These are phyloP conservation scores for Ceratina australensis DNA, from an alignment of 1,140 invertebrate species.

Conservation along the genomic window DNA sequence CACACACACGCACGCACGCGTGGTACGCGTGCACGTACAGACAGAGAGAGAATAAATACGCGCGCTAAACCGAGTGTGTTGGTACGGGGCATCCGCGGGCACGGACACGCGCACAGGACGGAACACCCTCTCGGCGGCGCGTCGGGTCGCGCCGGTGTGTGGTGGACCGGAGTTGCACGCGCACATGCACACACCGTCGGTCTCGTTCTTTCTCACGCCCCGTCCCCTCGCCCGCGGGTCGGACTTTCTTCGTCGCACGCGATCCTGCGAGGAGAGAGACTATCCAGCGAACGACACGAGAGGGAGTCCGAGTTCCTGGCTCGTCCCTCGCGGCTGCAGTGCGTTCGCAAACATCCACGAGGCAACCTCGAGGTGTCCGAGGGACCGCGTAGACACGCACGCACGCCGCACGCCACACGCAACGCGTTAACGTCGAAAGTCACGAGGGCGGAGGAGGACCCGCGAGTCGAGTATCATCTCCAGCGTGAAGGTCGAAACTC, in stretches of 20 bases:
- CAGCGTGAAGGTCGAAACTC: slow-evolving; percentile 7
- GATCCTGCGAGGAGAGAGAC: slow-evolving; percentile 58
- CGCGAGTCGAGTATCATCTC: slow-evolving; percentile 2
- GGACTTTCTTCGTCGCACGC: slow-evolving; percentile 28
- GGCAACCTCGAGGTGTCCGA: slow-evolving; percentile 58
- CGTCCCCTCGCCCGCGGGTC: slow-evolving; percentile 23
- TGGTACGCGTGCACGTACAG: not conserved
- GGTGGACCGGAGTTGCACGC: slow-evolving; percentile 15
- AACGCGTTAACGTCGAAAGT: slow-evolving; percentile 5
- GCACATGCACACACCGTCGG: slow-evolving; percentile 50
- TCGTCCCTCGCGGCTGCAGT: slow-evolving; percentile 63
- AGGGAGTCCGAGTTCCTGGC: slow-evolving; percentile 65
- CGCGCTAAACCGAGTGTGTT: too few relatives aligned
- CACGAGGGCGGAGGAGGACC: slow-evolving; percentile 44
- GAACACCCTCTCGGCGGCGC: not conserved
- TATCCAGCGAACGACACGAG: slow-evolving; percentile 61
- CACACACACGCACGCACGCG: not conserved
- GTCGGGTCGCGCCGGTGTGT: slow-evolving; percentile 6
- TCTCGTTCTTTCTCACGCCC: slow-evolving; percentile 54
- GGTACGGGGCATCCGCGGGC: slow-evolving; percentile 4
- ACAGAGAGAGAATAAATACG: not conserved
- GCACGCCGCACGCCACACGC: slow-evolving; percentile 39
- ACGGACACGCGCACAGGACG: not conserved
- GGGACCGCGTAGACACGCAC: slow-evolving; percentile 39
- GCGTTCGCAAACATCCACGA: slow-evolving; percentile 64